These are phyloP conservation scores for Cherax destructor DNA, from an alignment of 1,140 invertebrate genomes.

Conservation along the genomic window DNA sequence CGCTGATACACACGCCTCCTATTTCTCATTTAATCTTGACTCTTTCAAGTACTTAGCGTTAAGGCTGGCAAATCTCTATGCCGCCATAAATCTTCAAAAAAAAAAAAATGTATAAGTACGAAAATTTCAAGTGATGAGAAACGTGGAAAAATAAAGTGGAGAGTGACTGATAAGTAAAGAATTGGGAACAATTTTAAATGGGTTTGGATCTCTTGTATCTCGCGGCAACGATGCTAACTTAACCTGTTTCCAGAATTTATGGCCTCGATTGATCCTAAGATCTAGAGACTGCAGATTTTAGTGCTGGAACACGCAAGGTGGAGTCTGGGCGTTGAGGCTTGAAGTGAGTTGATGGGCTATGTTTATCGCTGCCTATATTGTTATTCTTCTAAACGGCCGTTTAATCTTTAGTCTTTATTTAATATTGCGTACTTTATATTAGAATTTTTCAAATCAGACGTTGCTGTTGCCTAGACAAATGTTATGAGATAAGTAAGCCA, in stretches of 20 bases:
- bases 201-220: slow-evolving; percentile 12
- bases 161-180: background rate
- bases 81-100: background rate
- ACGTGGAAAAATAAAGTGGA: background rate
- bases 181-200: slow-evolving; percentile 12
- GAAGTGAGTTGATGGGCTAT: background rate
- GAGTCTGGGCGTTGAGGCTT: background rate
- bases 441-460: background rate
- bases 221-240: slow-evolving; percentile 22
- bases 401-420: too few relatives aligned
- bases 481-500: background rate
- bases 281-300: slow-evolving; percentile 5
- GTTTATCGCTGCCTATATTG: background rate
- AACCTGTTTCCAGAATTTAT: slow-evolving; percentile 38
- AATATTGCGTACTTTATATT: too few relatives aligned
- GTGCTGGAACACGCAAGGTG: background rate
- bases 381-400: too few relatives aligned
- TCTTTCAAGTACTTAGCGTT: background rate
- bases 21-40: background rate
- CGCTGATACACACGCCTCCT: background rate
- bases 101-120: too few relatives aligned
- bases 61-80: background rate
- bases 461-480: background rate
- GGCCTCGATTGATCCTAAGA: slow-evolving; percentile 17
- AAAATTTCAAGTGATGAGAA: background rate